A percentile compares a stretch with the other conserved stretches of the same genome.
Evolutionary conservation across 1,140 invertebrate species (phyloP).

Genomic region (Oryctes rhinoceros): DNA sequence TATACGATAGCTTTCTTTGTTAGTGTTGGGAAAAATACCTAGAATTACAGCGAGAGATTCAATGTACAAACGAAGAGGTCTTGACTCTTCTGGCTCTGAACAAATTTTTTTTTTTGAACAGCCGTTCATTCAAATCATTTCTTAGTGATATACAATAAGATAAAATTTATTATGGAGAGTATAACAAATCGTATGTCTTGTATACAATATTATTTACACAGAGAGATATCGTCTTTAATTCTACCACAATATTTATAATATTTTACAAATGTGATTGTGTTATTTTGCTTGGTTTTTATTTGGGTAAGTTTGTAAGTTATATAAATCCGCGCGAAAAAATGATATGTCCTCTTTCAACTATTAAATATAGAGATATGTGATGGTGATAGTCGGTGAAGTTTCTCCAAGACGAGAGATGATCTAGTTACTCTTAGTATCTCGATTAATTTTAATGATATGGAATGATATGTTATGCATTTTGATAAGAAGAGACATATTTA

Average conservation of each 20-base stretch:
- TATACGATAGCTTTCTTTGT: too few species aligned
- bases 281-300: conserved; percentile 31
- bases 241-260: conserved; percentile 14
- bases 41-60: too few species aligned
- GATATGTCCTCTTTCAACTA: conserved; percentile 14
- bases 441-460: neutral
- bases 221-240: conserved; percentile 2
- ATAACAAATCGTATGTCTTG: conserved; percentile 29
- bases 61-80: too few species aligned
- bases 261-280: conserved; percentile 24
- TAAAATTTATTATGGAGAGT: conserved; percentile 20
- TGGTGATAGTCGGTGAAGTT: neutral
- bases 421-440: neutral
- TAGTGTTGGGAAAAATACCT: too few species aligned
- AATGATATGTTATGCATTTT: too few species aligned
- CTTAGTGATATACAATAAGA: neutral
- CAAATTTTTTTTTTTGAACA: neutral
- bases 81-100: neutral
- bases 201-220: conserved; percentile 32
- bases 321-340: neutral
- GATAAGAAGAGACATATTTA: too few species aligned
- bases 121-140: neutral
- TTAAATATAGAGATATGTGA: neutral
- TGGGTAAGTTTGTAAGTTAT: neutral
- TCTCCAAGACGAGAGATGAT: neutral